These are phyloP conservation scores for Pristionchus mayeri DNA, from an alignment of 2,888 invertebrate genomes.

Conservation along the genomic window DNA sequence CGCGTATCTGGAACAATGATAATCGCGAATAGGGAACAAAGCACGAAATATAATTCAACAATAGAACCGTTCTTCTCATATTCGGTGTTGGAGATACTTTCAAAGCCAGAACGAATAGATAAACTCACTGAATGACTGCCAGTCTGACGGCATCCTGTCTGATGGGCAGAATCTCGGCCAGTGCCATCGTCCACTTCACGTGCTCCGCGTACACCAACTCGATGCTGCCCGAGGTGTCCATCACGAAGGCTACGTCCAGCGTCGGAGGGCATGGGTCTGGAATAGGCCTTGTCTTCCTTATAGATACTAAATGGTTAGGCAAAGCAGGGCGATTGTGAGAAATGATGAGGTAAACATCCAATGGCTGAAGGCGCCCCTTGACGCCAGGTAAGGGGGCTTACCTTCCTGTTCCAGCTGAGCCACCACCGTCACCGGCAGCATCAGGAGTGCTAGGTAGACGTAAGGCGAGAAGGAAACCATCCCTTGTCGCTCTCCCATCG, in stretches of 20 bases:
- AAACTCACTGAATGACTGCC: constrained; percentile 71
- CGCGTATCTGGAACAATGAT: constrained; percentile 49
- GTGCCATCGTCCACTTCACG: constrained; percentile 57
- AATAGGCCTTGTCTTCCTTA: neutral
- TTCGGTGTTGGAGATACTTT: neutral
- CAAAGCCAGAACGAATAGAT: neutral
- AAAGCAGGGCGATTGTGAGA: too few species aligned
- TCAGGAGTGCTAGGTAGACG: neutral
- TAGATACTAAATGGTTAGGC: too few species aligned
- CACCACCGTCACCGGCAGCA: too few species aligned
- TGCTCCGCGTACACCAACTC: constrained; percentile 57
- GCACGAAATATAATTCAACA: neutral
- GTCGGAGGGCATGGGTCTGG: constrained; percentile 68
- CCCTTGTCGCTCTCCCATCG: neutral
- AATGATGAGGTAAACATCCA: too few species aligned
- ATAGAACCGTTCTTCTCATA: neutral
- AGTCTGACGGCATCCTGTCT: constrained; percentile 76
- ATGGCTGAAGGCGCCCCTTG: too few species aligned
- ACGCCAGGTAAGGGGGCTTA: too few species aligned
- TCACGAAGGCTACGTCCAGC: constrained; percentile 72
- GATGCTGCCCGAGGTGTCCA: constrained; percentile 73
- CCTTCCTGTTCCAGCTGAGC: constrained; percentile 17
- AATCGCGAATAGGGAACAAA: neutral
- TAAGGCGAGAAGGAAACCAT: neutral
- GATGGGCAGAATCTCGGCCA: constrained; percentile 60